A percentile compares a stretch with the other conserved stretches of the same genome.
phyloP scores from a whole-genome alignment of 2,113 vertebrate species.

The Poicephalus gulielmi region DNA sequence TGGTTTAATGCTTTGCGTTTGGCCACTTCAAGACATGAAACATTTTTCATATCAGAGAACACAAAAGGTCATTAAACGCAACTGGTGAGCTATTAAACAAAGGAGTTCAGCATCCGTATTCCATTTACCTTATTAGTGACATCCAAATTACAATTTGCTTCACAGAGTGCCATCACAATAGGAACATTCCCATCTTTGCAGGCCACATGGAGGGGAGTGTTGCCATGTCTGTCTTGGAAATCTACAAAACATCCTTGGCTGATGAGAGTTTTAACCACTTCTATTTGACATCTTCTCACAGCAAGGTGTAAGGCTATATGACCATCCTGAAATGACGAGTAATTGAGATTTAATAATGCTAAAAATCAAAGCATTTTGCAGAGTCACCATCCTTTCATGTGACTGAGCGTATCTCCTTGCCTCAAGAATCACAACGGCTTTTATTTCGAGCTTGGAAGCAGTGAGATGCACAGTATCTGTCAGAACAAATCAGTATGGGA shows the following conservation, averaged over 20 bases:
- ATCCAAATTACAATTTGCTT: conserved; percentile 85
- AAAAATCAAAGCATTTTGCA: background rate
- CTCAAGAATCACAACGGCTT: background rate
- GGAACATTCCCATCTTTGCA: conserved; percentile 94
- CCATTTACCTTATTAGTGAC: conserved; percentile 88
- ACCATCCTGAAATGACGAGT: conserved; percentile 83
- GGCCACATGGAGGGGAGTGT: conserved; percentile 92
- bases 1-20: background rate
- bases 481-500: background rate
- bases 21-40: background rate
- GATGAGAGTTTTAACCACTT: conserved; percentile 92
- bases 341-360: background rate
- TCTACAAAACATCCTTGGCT: conserved; percentile 82
- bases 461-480: background rate
- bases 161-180: conserved; percentile 85
- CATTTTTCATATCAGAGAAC: background rate
- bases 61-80: background rate
- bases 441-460: background rate
- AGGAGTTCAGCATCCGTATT: rapidly evolving
- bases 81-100: background rate
- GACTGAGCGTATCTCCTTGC: background rate
- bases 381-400: background rate
- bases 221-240: conserved; percentile 93
- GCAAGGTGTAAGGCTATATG: conserved; percentile 95
- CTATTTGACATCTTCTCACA: conserved; percentile 91